Base-by-base conservation (phyloP, 2,888 invertebrate species). In the Patella pellucida region DNA sequence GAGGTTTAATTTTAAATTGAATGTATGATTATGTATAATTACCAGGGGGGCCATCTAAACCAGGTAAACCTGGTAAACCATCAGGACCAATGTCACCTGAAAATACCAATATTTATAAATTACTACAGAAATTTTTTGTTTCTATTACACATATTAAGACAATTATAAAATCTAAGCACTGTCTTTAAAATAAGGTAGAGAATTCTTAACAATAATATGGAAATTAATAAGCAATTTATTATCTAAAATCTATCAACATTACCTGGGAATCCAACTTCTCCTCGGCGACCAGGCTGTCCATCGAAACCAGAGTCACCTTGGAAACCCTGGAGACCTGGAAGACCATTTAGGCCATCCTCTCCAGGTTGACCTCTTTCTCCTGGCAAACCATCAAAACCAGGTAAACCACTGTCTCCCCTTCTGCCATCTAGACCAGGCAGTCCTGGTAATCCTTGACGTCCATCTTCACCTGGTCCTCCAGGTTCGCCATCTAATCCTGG, bases 261-360 rank as follows among this genome's bases (percentile, higher is more conserved):
- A 51, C 70, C 74, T n/a, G 69, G 71, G 12, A 51, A 56, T 31
- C 74, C 74, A n/a, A 12, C 19, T 50, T 74, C 74, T 56, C 70
- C 74, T 54, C 19, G 19, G 9, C 54, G 92, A 19, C 96, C 95
- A 14, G 94, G 94, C 41, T 92, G 89, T n/a, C 97, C 87, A 67
- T 82, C 73, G 19, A 62, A 14, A 23, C 62, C 62, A 23, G 19
- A 23, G 23, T 62, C 62, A 23, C 62, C 62, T 11, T 23, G n/a
- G 56, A 67, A 62, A 15, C 51, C 31, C 31, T 23, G 1, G 19
- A 52, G n/a, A 79, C 86, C 86, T 69, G 68, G 52, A 7, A 77
- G 52, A 16, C 87, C 87, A 72, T 78, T 73, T 19, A 73, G 71
- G 14, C 87, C 86, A 82, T 73, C 78, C 80, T 52, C 11, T 19